Evolutionary conservation across 2,888 invertebrate genomes (phyloP), one percentile per base, ranked within the genome.

Genomic region (Zaprionus obscuricornis): DNA sequence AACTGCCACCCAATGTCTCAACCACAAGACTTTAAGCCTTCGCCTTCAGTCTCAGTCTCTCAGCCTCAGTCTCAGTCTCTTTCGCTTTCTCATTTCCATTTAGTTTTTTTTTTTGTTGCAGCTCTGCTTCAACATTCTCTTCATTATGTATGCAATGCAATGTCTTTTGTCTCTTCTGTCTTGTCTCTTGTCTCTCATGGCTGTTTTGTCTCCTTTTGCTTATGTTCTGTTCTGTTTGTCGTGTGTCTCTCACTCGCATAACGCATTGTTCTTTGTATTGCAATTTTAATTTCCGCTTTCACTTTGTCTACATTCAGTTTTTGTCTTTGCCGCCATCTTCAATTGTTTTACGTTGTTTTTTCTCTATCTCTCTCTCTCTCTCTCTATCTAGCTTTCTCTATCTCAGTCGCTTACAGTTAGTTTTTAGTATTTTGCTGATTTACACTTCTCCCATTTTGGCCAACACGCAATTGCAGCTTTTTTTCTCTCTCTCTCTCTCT

Each of bases 261-360:
- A 43, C 52, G 67, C 54, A 47, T 49, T 52, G 40, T 56, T 51
- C 64, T 85, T 73, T 77, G 76, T 85, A 84, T 63, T 81, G 74
- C 85, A 82, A 72, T 82, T 82, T 86, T 81, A 85, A 86, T 86
- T 82, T 82, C 81, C 86, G 86, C 66, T 77, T 82, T 77, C 78
- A 84, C 82, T 79, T 83, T 85, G 86, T 79, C 84, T 79, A 69
- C 64, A 83, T 79, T 74, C 76, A 59, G 56, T 75, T 63, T 55
- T 68, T 75, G 59, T 72, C 64, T 51, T 60, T 49, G 26, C n/a
- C 37, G 31, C 26, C 50, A 39, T 49, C 64, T 34, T 37, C 22
- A 27, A 54, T 20, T 40, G 40, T 22, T 37, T 57, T 43, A 57
- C 50, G 51, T 64, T 68, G 52, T 51, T 16, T 39, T 40, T 37